These are phyloP conservation scores for Micromys minutus DNA, from an alignment of 2,113 vertebrate genomes.

Conservation along the genomic window DNA sequence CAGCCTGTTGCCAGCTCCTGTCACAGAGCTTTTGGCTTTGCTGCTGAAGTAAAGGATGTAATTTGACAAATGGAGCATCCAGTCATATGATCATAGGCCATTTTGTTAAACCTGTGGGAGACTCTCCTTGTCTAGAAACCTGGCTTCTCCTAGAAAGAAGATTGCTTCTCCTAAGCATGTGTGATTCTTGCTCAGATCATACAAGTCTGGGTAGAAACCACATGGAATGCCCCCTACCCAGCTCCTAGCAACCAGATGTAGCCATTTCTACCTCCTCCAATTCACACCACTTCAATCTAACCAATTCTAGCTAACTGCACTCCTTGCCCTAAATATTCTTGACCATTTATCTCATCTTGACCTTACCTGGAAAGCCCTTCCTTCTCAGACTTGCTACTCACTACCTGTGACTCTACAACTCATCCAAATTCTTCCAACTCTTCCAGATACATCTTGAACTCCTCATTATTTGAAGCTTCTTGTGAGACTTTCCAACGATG, in stretches of 20 bases:
- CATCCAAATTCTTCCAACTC: not conserved
- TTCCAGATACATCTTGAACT: not conserved
- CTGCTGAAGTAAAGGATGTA: constrained; percentile 56
- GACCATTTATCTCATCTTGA: not conserved
- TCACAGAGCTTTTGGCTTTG: constrained; percentile 62
- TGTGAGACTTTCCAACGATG: not conserved
- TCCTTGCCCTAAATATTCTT: not conserved
- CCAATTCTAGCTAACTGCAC: too few species aligned
- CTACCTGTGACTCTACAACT: rapidly evolving
- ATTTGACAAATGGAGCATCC: constrained; percentile 80
- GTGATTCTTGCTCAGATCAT: not conserved
- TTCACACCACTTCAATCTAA: not conserved
- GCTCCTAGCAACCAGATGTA: not conserved
- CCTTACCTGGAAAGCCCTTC: rapidly evolving
- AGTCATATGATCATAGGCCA: constrained; percentile 78
- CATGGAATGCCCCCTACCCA: rapidly evolving
- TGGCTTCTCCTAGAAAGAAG: not conserved
- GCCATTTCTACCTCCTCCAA: not conserved
- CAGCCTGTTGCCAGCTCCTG: not conserved
- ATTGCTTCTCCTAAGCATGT: not conserved
- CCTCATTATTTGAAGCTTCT: not conserved
- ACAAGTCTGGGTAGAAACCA: not conserved
- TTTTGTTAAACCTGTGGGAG: constrained; percentile 78
- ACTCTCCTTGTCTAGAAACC: constrained; percentile 4
- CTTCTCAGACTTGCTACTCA: not conserved